Conservation (phyloP, 2,888 invertebrate species). For the Heteropelma amictum region DNA sequence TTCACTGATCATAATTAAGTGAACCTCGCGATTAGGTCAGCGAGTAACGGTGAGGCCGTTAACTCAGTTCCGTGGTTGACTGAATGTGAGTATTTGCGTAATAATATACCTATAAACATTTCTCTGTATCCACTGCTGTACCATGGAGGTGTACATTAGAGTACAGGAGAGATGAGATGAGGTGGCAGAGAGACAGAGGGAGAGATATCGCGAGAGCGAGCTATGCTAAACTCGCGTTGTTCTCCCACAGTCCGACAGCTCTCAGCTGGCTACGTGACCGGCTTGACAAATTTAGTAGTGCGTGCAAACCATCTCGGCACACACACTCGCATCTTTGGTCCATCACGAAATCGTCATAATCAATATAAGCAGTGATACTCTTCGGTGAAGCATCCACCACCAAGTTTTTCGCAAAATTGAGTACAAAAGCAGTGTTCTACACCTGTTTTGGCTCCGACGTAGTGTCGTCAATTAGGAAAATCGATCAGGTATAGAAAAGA, state of each 20-base stretch:
- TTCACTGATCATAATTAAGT: conserved; percentile 45
- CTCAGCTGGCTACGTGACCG: conserved; percentile 52
- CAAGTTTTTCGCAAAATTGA: too few species aligned
- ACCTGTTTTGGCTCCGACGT: too few species aligned
- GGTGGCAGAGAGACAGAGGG: conserved; percentile 21
- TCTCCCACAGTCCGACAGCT: conserved; percentile 50
- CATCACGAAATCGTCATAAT: conserved; percentile 32
- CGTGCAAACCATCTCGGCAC: conserved; percentile 30
- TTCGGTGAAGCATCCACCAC: too few species aligned
- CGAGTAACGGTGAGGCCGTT: conserved; percentile 38
- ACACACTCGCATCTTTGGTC: conserved; percentile 27
- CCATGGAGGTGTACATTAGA: conserved; percentile 8
- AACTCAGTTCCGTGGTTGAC: conserved; percentile 37
- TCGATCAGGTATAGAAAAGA: too few species aligned
- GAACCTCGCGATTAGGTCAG: conserved; percentile 49
- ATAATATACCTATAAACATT: conserved; percentile 8
- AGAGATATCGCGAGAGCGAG: conserved; percentile 27
- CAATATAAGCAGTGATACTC: neutral
- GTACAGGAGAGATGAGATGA: neutral
- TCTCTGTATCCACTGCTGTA: conserved; percentile 3
- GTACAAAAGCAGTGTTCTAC: too few species aligned
- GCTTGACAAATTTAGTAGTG: conserved; percentile 53
- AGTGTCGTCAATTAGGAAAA: too few species aligned
- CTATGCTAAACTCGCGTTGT: conserved; percentile 39
- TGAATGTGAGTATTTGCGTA: conserved; percentile 9